phyloP scores from a whole-genome alignment of 2,888 invertebrate species.

The Himalopsyche kuldschensis region DNA sequence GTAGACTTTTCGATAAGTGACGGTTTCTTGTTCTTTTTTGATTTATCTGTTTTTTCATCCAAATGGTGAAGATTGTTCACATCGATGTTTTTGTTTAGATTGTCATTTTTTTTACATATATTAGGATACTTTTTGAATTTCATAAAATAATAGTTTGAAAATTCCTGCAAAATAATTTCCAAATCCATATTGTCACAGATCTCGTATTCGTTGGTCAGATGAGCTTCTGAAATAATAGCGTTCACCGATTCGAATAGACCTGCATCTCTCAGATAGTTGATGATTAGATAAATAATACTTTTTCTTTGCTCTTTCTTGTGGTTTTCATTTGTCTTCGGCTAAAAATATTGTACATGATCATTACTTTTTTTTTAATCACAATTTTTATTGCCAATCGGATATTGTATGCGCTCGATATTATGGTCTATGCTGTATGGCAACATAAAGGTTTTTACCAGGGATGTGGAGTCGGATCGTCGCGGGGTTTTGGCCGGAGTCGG shows the following conservation, averaged over 20 bases:
- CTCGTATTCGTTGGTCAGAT: constrained; percentile 67
- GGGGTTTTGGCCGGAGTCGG: too few relatives aligned
- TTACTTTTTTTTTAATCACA: too few relatives aligned
- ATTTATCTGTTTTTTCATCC: neutral
- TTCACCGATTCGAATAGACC: constrained; percentile 67
- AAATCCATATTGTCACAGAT: constrained; percentile 92
- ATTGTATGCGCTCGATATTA: too few relatives aligned
- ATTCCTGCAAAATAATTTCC: constrained; percentile 85
- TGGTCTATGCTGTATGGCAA: too few relatives aligned
- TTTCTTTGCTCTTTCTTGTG: constrained; percentile 46
- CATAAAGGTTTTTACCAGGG: too few relatives aligned
- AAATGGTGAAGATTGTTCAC: constrained; percentile 29
- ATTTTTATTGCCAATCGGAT: too few relatives aligned
- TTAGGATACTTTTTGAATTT: constrained; percentile 86
- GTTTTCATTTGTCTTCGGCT: constrained; percentile 11
- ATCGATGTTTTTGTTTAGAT: constrained; percentile 15
- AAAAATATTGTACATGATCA: neutral
- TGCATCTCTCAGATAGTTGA: constrained; percentile 68
- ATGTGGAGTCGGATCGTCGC: too few relatives aligned
- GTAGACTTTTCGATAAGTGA: neutral
- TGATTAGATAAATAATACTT: constrained; percentile 65
- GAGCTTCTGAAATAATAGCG: constrained; percentile 70
- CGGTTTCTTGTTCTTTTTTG: constrained; percentile 9
- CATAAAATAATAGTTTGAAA: constrained; percentile 80
- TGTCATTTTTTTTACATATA: constrained; percentile 66